Conservation (phyloP, 30 jellyfish, hydroid and myxozoan genomes). For the Morbakka virulenta region DNA sequence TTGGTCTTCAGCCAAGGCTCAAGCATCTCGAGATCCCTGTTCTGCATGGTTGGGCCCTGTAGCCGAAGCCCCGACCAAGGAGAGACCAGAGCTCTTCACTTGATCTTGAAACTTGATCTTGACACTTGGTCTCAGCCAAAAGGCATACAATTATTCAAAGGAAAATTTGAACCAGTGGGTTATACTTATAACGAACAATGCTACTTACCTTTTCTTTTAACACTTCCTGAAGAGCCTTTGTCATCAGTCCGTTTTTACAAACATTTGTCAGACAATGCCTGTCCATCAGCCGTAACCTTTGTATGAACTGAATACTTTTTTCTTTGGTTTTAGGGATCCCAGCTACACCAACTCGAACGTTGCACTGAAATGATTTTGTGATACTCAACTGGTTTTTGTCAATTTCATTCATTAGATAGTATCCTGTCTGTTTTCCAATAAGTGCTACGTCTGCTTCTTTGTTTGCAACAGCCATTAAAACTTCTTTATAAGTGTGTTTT, state of each 20-base stretch:
- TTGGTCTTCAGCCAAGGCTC: too few species aligned
- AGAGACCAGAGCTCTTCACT: too few species aligned
- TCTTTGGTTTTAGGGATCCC: background rate
- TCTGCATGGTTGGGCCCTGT: too few species aligned
- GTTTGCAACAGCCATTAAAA: conserved; percentile 9
- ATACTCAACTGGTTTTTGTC: conserved; percentile 23
- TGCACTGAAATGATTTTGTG: conserved; percentile 33
- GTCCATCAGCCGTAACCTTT: background rate
- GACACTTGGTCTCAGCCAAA: too few species aligned
- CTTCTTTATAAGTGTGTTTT: conserved; percentile 6
- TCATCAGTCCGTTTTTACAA: background rate
- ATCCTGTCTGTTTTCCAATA: conserved; percentile 28
- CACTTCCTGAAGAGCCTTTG: background rate
- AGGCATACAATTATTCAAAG: too few species aligned
- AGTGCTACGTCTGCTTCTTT: conserved; percentile 33
- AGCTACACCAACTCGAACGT: background rate
- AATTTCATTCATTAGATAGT: background rate
- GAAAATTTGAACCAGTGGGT: background rate
- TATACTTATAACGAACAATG: too few species aligned
- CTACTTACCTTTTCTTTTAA: background rate
- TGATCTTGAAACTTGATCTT: too few species aligned
- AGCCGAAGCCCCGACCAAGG: too few species aligned
- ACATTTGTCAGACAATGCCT: background rate
- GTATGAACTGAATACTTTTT: background rate
- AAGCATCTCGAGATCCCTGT: too few species aligned